Evolutionary conservation across 2,113 vertebrate genomes (phyloP).

Genomic region (Nothoprocta pentlandii): DNA sequence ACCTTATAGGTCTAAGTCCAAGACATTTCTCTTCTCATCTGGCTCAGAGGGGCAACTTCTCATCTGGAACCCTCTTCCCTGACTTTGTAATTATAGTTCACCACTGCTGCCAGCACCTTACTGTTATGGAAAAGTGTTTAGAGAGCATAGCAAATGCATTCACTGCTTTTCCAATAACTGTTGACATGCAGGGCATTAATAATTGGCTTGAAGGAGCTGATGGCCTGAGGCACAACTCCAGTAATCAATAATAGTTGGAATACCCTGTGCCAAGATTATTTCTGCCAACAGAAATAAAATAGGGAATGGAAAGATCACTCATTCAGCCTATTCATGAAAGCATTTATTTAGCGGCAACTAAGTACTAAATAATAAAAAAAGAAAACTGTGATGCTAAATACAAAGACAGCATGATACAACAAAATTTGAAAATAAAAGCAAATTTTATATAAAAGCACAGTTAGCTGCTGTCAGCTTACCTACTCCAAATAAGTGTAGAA

Average conservation of each 20-base stretch:
- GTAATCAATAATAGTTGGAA: constrained; percentile 52
- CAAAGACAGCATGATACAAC: not conserved
- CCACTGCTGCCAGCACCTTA: not conserved
- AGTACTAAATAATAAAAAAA: not conserved
- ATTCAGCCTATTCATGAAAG: constrained; percentile 28
- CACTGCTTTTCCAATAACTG: constrained; percentile 31
- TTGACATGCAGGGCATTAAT: constrained; percentile 30
- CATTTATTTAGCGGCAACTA: not conserved
- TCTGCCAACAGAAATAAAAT: not conserved
- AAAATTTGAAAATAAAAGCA: not conserved
- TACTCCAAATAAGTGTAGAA: not conserved
- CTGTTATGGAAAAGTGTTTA: not conserved
- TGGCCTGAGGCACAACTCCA: constrained; percentile 14
- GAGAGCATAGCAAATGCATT: constrained; percentile 1
- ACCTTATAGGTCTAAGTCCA: not conserved
- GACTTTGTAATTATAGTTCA: not conserved
- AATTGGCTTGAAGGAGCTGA: constrained; percentile 18
- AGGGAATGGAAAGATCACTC: not conserved
- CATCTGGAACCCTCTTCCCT: not conserved
- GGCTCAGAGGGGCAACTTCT: not conserved
- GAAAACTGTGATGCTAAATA: not conserved
- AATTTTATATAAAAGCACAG: not conserved
- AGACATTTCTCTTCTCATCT: not conserved
- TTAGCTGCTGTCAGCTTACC: not conserved
- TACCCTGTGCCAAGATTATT: constrained; percentile 28